Base-by-base conservation (phyloP, 2,888 invertebrate genomes). In the Perdita meconis region DNA sequence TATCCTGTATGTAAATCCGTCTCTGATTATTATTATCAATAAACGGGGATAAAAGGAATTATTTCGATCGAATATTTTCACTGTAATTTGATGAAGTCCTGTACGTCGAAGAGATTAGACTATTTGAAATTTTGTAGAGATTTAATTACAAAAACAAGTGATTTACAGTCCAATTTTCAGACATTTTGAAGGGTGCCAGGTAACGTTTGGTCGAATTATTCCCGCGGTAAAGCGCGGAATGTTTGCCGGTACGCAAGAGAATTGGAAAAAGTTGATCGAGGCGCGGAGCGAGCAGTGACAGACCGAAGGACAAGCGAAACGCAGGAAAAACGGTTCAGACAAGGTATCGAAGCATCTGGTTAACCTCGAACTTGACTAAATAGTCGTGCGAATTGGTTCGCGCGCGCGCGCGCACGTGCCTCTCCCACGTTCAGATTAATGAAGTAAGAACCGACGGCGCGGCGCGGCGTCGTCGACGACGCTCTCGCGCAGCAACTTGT, bases 351-450 rank as follows among this genome's bases (percentile, higher is more conserved):
- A 67, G 59, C 59, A 60, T 68, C 60, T 72, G 44, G 68, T 68
- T 47, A 59, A 36, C 82, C 82, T 82, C 72, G 77, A 82, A 82
- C 71, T 77, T 82, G 74, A 67, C 59, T 57, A 30, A 30, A 30
- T 30, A 68, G 59, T 22, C 63, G 34, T 61, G 78, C 64, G 50
- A 74, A 71, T 34, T 71, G 42, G 55, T 38, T 60, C 30, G 24
- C 57, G 60, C 67, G 38, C 3, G 38, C 16, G 22, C 47, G 47
- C 47, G 30, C 30, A n/a, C n/a, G 65, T 40, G 60, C 57, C 47
- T 73, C 72, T 71, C 70, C 63, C 70, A 67, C 76, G 76, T 71
- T 70, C 60, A 36, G 47, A 53, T 63, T 67, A 68, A 77, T 68
- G 56, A 68, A 68, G 61, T 68, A 53, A 77, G 56, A 66, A 72